A percentile compares a stretch with the other conserved stretches of the same genome.
Evolutionary conservation across 2,888 invertebrate genomes (phyloP).

Genomic region (Doris montereyensis): DNA sequence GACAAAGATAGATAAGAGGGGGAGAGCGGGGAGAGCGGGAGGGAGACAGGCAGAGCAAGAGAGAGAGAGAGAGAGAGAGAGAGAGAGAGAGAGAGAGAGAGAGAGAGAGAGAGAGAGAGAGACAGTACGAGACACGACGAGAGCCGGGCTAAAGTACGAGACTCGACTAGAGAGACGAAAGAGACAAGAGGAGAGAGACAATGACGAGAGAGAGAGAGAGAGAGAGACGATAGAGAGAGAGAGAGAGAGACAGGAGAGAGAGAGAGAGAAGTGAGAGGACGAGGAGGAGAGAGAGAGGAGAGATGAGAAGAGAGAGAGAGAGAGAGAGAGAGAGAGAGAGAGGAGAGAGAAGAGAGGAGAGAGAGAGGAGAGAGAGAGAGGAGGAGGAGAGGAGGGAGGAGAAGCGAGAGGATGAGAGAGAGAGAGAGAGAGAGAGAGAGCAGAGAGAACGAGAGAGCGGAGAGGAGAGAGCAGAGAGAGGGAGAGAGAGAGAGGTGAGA

Average conservation of each 20-base stretch:
- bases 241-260: background rate
- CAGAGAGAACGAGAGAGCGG: background rate
- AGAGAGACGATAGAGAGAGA: background rate
- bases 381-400: background rate
- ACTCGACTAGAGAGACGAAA: too few relatives aligned
- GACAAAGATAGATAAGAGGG: background rate
- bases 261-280: background rate
- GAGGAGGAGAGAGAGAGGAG: background rate
- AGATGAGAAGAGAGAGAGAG: background rate
- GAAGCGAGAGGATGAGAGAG: background rate
- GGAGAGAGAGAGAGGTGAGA: background rate
- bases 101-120: background rate
- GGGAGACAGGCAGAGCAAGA: constrained; percentile 4
- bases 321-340: background rate
- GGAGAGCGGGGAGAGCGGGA: constrained; percentile 10
- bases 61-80: background rate
- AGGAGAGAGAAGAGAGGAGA: background rate
- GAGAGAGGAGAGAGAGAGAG: background rate
- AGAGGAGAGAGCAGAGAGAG: background rate
- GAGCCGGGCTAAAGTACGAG: too few relatives aligned
- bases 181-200: too few relatives aligned
- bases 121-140: too few relatives aligned
- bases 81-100: background rate
- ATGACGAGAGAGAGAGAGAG: background rate
- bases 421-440: background rate